phyloP scores from a whole-genome alignment of 2,797 vertebrate species.

The Huso huso region DNA sequence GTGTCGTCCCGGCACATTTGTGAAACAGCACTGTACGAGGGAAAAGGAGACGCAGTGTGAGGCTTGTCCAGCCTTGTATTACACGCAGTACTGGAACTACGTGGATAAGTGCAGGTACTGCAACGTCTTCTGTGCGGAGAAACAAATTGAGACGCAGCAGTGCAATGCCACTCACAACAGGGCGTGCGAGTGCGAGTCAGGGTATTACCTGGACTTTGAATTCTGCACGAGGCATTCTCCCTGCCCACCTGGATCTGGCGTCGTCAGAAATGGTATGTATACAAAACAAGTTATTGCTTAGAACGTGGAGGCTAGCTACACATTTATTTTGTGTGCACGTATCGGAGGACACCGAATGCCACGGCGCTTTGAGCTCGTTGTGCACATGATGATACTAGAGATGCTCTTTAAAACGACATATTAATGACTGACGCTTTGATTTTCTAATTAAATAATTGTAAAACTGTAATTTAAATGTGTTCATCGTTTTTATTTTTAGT shows the following conservation, averaged over 20 bases:
- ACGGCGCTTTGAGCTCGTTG: no score
- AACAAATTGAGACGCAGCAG: conserved; percentile 40
- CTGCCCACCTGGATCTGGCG: conserved; percentile 31
- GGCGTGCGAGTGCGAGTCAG: conserved; percentile 49
- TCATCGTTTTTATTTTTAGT: no score
- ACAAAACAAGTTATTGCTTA: neutral
- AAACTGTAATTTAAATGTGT: no score
- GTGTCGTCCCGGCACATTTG: conserved; percentile 52
- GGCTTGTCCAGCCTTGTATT: conserved; percentile 42
- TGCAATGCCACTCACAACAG: conserved; percentile 51
- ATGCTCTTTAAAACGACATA: no score
- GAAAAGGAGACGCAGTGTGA: conserved; percentile 25
- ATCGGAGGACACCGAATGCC: no score
- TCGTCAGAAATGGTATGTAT: conserved; percentile 32
- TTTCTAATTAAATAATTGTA: no score
- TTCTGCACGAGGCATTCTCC: conserved; percentile 45
- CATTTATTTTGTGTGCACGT: neutral
- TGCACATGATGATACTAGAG: no score
- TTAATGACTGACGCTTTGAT: no score
- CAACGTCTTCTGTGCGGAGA: conserved; percentile 46
- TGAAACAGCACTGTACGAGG: conserved; percentile 37
- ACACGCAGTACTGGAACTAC: conserved; percentile 60
- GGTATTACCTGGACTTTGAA: conserved; percentile 38
- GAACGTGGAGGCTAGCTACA: neutral
- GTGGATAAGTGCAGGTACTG: conserved; percentile 56